phyloP scores from a whole-genome alignment of 1,140 invertebrate genomes.

The Vollenhovia emeryi region DNA sequence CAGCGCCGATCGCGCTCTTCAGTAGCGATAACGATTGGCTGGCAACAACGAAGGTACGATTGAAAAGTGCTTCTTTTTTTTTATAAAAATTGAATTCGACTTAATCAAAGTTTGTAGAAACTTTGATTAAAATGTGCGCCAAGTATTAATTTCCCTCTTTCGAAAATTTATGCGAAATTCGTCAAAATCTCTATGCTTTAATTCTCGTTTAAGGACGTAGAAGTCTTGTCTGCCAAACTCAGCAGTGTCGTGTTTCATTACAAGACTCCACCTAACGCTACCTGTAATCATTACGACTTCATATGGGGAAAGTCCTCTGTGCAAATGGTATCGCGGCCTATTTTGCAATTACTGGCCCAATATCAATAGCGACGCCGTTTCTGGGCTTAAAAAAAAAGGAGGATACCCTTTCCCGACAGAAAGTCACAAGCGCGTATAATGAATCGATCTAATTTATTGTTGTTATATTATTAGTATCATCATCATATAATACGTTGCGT shows the following conservation, averaged over 20 bases:
- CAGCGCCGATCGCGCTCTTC: conserved; percentile 88
- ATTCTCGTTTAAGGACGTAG: conserved; percentile 80
- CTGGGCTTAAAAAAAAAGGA: background rate
- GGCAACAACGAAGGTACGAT: conserved; percentile 83
- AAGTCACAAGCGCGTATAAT: conserved; percentile 6
- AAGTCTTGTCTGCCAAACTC: conserved; percentile 75
- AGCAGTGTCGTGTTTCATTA: conserved; percentile 78
- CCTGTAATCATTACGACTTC: conserved; percentile 86
- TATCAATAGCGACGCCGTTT: conserved; percentile 71
- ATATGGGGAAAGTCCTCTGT: conserved; percentile 82
- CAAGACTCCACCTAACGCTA: conserved; percentile 71
- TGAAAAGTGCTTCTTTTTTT: background rate
- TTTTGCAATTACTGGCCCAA: conserved; percentile 76
- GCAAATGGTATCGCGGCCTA: conserved; percentile 76
- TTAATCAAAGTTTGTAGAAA: background rate
- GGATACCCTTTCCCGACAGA: background rate
- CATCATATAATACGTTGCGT: conserved; percentile 41
- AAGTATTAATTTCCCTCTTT: background rate
- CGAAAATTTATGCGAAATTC: conserved; percentile 2
- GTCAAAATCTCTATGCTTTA: conserved; percentile 14
- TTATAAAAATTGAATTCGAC: background rate
- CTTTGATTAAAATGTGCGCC: background rate
- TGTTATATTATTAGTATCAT: conserved; percentile 45
- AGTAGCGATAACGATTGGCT: conserved; percentile 89
- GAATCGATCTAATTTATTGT: conserved; percentile 54